Evolutionary conservation across 2,113 vertebrate genomes (phyloP), one percentile per base, ranked within the genome.

Genomic region (Mionectes macconnelli): DNA sequence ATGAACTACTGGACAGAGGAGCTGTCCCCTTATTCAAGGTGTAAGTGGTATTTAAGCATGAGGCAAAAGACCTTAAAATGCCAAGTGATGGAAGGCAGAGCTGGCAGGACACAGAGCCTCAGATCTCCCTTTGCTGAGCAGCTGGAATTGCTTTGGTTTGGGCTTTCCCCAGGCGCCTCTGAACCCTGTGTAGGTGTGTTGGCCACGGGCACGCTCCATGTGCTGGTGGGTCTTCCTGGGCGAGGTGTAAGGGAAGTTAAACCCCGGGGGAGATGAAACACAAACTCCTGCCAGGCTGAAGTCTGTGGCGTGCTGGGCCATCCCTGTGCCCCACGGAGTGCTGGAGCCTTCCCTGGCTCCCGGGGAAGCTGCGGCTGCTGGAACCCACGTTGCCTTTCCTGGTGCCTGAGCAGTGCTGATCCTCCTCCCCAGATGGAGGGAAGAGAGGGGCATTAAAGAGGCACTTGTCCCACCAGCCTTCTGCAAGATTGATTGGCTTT

Each of bases 401-500:
- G 66, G 60, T 78, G 80, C 56, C 81, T 80, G 84, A 92, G 91
- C 76, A 87, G 31, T 19, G 77, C 81, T 96, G 92, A 44, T 84
- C 95, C 16, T 80, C 70, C 83, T 74, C 57, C 72, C 62, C 95
- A 96, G 87, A 89, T 94, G 94, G 95, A 92, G 44, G 86, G 66
- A 87, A 66, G 37, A 2, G 14, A 49, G 35, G 77, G 94, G 75
- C 79, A 55, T 90, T 93, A 91, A 89, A 94, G 84, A 94, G 89
- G 63, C 63, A 53, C 74, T 96, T 93, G 94, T 91, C 91, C 78
- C 72, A 73, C 78, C 63, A 69, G 72, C 63, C 78, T 88, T 95
- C 90, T 90, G 82, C 64, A 77, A 92, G 95, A 96, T 93, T 85
- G 93, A 96, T 94, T 85, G 92, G 82, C 92, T 95, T 90, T 95